These are phyloP conservation scores for Halyomorpha halys DNA, from an alignment of 1,140 invertebrate genomes.

Conservation along the genomic window DNA sequence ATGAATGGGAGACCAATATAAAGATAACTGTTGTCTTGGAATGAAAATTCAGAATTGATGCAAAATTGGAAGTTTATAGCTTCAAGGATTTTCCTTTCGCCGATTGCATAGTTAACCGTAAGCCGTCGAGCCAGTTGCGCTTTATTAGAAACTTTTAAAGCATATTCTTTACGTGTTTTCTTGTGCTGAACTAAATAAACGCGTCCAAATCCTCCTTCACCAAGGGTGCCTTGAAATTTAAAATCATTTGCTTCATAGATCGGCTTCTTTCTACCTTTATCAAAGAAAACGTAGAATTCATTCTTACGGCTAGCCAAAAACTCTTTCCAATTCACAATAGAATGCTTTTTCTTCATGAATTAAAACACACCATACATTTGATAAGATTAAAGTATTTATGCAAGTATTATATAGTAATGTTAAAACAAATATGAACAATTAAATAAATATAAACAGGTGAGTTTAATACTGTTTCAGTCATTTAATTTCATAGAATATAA, in stretches of 20 bases:
- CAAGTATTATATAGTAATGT: too few relatives aligned
- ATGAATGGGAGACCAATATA: constrained; percentile 75
- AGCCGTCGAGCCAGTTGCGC: constrained; percentile 72
- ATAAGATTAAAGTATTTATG: too few relatives aligned
- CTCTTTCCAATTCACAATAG: constrained; percentile 5
- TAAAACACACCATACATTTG: too few relatives aligned
- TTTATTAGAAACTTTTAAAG: constrained; percentile 88
- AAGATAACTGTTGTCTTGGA: constrained; percentile 79
- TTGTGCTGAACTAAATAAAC: constrained; percentile 70
- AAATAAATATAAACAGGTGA: too few relatives aligned
- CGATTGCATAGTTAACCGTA: constrained; percentile 73
- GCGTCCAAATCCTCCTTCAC: constrained; percentile 81
- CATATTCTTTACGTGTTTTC: constrained; percentile 49
- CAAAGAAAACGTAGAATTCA: neutral
- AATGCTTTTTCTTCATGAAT: too few relatives aligned
- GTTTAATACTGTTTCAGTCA: too few relatives aligned
- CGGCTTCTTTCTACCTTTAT: constrained; percentile 40
- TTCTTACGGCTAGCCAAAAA: constrained; percentile 1
- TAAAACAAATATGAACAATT: too few relatives aligned
- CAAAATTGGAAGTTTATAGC: constrained; percentile 73
- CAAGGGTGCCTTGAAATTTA: constrained; percentile 54
- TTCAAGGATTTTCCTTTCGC: constrained; percentile 76
- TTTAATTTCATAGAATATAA: too few relatives aligned
- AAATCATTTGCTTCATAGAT: constrained; percentile 9
- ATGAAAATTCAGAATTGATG: constrained; percentile 68